These are phyloP conservation scores for Garra rufa DNA, from an alignment of 2,113 vertebrate genomes.

Conservation along the genomic window DNA sequence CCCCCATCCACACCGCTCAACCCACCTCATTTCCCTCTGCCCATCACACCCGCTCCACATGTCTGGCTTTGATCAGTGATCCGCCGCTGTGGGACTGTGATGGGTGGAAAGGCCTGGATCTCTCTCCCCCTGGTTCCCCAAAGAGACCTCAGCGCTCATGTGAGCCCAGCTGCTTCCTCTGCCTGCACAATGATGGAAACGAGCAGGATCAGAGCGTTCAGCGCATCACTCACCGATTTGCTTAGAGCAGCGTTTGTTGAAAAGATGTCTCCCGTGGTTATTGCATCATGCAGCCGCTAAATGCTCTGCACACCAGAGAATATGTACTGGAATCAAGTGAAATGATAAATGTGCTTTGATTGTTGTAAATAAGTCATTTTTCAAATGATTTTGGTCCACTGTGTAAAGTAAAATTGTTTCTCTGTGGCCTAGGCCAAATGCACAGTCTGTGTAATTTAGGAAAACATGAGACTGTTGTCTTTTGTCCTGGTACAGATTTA, in stretches of 20 bases:
- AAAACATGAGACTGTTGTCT: background rate
- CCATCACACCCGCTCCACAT: slow-evolving; percentile 25
- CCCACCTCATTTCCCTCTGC: slow-evolving; percentile 34
- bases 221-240: slow-evolving; percentile 36
- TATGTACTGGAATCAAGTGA: slow-evolving; percentile 30
- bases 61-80: slow-evolving; percentile 52
- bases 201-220: slow-evolving; percentile 54
- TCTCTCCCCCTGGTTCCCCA: slow-evolving; percentile 32
- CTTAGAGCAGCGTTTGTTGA: slow-evolving; percentile 9
- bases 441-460: background rate
- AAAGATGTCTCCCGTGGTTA: slow-evolving; percentile 45
- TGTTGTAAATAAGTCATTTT: slow-evolving; percentile 33
- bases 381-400: background rate
- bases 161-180: slow-evolving; percentile 56
- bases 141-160: slow-evolving; percentile 43
- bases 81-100: slow-evolving; percentile 40
- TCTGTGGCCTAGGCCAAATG: background rate
- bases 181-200: slow-evolving; percentile 53
- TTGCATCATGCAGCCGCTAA: slow-evolving; percentile 43
- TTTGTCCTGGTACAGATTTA: background rate
- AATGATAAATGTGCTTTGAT: slow-evolving; percentile 34
- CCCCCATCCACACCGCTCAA: slow-evolving; percentile 8
- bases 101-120: slow-evolving; percentile 45
- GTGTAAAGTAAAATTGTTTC: background rate
- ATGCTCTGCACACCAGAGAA: slow-evolving; percentile 33